phyloP scores from a whole-genome alignment of 1,140 invertebrate genomes.

The Asobara japonica region DNA sequence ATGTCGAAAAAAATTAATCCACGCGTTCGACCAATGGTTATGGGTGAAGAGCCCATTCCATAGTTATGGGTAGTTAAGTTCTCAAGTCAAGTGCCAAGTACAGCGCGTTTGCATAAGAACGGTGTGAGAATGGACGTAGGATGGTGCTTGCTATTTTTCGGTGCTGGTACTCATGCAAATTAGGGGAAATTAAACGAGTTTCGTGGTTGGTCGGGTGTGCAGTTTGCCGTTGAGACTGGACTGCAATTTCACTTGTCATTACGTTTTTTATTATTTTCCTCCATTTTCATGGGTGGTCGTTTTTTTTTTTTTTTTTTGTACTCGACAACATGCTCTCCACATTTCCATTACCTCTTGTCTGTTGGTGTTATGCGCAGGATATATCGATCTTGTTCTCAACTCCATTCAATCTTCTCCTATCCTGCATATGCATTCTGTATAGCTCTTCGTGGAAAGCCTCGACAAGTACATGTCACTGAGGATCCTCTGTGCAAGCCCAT shows the following conservation, averaged over 20 bases:
- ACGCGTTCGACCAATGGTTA: too few species aligned
- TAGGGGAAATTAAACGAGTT: slow-evolving; percentile 44
- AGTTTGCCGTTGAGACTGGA: not conserved
- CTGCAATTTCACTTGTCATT: not conserved
- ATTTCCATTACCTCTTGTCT: slow-evolving; percentile 42
- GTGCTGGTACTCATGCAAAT: slow-evolving; percentile 24
- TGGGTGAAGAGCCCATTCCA: too few species aligned
- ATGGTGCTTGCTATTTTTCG: not conserved
- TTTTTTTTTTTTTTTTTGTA: slow-evolving; percentile 9
- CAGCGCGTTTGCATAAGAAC: too few species aligned
- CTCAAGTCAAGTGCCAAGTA: too few species aligned
- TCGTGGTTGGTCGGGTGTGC: slow-evolving; percentile 28
- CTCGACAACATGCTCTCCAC: slow-evolving; percentile 29
- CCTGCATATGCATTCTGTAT: slow-evolving; percentile 17
- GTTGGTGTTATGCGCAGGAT: slow-evolving; percentile 34
- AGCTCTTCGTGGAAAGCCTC: not conserved
- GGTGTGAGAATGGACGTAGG: not conserved
- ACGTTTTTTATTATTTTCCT: not conserved
- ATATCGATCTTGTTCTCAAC: slow-evolving; percentile 33
- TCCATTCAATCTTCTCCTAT: slow-evolving; percentile 20
- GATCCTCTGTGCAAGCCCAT: slow-evolving; percentile 3
- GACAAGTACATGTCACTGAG: slow-evolving; percentile 7
- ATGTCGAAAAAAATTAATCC: too few species aligned
- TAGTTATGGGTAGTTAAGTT: too few species aligned
- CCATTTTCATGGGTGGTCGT: not conserved